These are phyloP conservation scores for Heterotilapia buettikoferi DNA, from an alignment of 2,113 vertebrate species.

Conservation along the genomic window DNA sequence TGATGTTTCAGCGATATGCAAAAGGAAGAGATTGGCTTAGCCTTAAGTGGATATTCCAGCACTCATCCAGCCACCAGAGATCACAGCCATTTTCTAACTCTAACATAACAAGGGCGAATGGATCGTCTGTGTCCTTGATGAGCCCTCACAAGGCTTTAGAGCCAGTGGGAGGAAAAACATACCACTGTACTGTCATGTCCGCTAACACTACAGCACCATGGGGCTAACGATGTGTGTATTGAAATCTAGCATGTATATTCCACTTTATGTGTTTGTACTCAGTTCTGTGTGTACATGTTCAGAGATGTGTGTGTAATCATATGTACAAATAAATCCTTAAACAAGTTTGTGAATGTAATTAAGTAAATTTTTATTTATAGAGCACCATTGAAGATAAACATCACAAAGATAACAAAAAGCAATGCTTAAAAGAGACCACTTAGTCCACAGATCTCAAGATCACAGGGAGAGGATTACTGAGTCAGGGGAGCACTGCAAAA, in stretches of 20 bases:
- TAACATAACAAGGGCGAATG: slow-evolving; percentile 11
- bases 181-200: not conserved
- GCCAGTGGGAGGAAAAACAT: not conserved
- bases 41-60: slow-evolving; percentile 51
- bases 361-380: not conserved
- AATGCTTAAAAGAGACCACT: not conserved
- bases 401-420: not conserved
- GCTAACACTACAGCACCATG: not conserved
- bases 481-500: not conserved
- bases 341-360: not conserved
- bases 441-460: not conserved
- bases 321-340: not conserved
- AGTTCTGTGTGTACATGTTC: not conserved
- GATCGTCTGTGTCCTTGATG: slow-evolving; percentile 33
- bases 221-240: not conserved
- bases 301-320: not conserved
- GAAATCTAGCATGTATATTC: not conserved
- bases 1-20: slow-evolving; percentile 59
- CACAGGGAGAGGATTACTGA: not conserved
- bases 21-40: slow-evolving; percentile 49
- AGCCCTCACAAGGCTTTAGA: not conserved
- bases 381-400: not conserved
- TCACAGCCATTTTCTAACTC: slow-evolving; percentile 19
- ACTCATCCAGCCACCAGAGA: slow-evolving; percentile 13
- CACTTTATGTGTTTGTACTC: not conserved